Evolutionary conservation across 2,797 vertebrate genomes (phyloP).

Genomic region (Glossophaga mutica): DNA sequence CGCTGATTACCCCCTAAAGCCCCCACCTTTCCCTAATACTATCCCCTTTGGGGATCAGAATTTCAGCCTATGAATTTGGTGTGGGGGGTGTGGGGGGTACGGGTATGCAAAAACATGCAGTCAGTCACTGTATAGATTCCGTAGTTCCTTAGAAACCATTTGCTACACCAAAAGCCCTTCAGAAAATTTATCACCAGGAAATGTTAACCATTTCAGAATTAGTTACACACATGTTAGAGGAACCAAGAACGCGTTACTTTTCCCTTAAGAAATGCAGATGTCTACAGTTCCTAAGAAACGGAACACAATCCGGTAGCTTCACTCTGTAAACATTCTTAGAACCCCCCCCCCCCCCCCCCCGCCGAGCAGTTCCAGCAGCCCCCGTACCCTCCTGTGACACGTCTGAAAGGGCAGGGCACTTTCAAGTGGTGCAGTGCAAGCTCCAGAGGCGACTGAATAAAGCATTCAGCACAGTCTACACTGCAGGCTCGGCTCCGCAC

Average conservation of each 20-base stretch:
- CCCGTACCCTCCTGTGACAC: neutral
- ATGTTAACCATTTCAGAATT: conserved; percentile 23
- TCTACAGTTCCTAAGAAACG: neutral
- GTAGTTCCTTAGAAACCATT: conserved; percentile 3
- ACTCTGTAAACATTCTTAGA: conserved; percentile 5
- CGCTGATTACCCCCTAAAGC: neutral
- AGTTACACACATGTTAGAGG: neutral
- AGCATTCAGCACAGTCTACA: neutral
- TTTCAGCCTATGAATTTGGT: neutral
- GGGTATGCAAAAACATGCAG: neutral
- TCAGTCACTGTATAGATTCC: neutral
- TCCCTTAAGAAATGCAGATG: neutral
- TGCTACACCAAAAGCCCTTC: neutral
- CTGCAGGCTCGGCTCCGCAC: accelerated
- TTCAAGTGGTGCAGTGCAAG: accelerated
- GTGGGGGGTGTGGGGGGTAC: too few relatives aligned
- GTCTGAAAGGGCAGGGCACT: neutral
- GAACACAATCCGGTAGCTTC: neutral
- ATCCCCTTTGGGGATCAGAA: neutral
- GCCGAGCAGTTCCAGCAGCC: neutral
- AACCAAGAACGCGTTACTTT: neutral
- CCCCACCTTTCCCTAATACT: neutral
- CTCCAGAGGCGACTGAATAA: neutral
- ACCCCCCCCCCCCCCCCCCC: too few relatives aligned
- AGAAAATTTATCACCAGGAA: conserved; percentile 12